A percentile compares a stretch with the other conserved stretches of the same genome.
These are phyloP conservation scores for Corythoichthys haematopterus DNA, from an alignment of 2,113 vertebrate species.

Conservation along the genomic window DNA sequence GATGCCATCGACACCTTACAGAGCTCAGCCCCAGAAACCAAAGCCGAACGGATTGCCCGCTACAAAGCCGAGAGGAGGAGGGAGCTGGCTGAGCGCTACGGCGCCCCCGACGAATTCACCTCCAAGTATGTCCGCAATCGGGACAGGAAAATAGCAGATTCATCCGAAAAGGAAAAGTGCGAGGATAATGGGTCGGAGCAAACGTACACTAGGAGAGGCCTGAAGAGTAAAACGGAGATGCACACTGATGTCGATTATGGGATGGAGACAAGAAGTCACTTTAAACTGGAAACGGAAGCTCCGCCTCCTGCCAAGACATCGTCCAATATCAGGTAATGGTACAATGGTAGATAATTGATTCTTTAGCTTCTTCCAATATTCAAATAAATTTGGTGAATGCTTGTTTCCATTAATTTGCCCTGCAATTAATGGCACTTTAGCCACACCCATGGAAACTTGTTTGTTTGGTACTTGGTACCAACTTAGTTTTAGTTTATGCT, in stretches of 20 bases:
- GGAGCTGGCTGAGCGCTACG: slow-evolving; percentile 71
- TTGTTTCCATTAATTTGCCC: too few relatives aligned
- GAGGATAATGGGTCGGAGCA: slow-evolving; percentile 46
- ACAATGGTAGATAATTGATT: neutral
- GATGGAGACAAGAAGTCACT: slow-evolving; percentile 1
- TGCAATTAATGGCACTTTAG: too few relatives aligned
- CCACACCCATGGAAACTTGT: too few relatives aligned
- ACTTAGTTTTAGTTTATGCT: too few relatives aligned
- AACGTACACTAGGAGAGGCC: slow-evolving; percentile 34
- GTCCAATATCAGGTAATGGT: slow-evolving; percentile 44
- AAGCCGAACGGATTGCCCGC: slow-evolving; percentile 75
- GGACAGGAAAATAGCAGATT: slow-evolving; percentile 52
- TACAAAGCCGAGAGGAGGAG: slow-evolving; percentile 76
- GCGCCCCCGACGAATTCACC: slow-evolving; percentile 64
- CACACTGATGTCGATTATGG: slow-evolving; percentile 15
- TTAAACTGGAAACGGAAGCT: slow-evolving; percentile 30
- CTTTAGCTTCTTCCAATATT: too few relatives aligned
- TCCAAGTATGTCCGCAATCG: slow-evolving; percentile 61
- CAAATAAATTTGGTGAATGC: too few relatives aligned
- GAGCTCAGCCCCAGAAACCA: slow-evolving; percentile 66
- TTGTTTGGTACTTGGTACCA: too few relatives aligned
- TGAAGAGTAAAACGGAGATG: slow-evolving; percentile 27
- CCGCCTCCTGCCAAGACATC: slow-evolving; percentile 21
- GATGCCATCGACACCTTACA: slow-evolving; percentile 66
- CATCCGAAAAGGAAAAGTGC: slow-evolving; percentile 32